Evolutionary conservation across 2,113 vertebrate genomes (phyloP).

Genomic region (Podilymbus podiceps): DNA sequence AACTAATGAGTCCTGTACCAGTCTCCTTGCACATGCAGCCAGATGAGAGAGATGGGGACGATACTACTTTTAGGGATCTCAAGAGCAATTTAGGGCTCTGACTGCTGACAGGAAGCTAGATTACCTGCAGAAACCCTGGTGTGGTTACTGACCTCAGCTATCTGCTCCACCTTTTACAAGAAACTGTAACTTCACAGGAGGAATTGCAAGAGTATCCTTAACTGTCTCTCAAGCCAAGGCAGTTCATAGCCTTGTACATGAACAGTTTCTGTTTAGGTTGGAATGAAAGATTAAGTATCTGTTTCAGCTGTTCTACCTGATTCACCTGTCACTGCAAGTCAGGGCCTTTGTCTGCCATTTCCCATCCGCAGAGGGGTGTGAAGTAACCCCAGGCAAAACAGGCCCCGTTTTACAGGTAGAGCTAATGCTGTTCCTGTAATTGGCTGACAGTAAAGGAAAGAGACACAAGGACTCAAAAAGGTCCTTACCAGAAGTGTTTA

Average conservation of each 20-base stretch:
- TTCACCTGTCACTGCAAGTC: constrained; percentile 17
- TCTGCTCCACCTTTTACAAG: neutral
- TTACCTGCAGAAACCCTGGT: neutral
- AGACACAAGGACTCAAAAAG: neutral
- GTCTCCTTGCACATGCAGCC: neutral
- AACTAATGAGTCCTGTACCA: neutral
- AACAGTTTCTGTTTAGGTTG: constrained; percentile 15
- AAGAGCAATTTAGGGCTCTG: neutral
- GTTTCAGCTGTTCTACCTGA: neutral
- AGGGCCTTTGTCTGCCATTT: neutral
- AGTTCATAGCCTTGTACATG: neutral
- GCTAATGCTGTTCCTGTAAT: neutral
- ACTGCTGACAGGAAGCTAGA: neutral
- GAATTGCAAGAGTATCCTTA: neutral
- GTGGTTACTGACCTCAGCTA: neutral
- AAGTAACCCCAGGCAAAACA: neutral
- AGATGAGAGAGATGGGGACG: neutral
- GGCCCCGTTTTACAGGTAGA: neutral
- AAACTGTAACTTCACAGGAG: neutral
- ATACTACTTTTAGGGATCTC: neutral
- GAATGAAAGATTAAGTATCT: constrained; percentile 1
- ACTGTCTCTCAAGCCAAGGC: neutral
- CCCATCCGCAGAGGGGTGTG: neutral
- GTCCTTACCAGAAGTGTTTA: constrained; percentile 86
- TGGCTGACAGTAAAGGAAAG: neutral